phyloP scores from a whole-genome alignment of 2,797 vertebrate species.

The Prunella strophiata region DNA sequence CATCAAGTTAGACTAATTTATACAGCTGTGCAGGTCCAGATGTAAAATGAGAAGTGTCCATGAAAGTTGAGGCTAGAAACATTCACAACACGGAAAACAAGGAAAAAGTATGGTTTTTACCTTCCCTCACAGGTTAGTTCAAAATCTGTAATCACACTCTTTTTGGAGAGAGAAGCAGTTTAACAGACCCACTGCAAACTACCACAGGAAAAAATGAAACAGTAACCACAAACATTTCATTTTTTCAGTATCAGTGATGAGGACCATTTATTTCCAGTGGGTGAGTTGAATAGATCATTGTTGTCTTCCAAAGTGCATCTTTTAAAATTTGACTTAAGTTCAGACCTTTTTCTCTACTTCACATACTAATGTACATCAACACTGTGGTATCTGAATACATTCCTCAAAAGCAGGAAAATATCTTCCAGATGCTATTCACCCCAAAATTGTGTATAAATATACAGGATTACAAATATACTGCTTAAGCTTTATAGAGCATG shows the following conservation, averaged over 20 bases:
- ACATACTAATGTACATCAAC: not conserved
- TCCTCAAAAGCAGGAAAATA: not conserved
- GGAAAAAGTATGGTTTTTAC: not conserved
- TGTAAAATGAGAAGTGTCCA: constrained; percentile 12
- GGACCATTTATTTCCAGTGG: not conserved
- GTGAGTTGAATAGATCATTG: not conserved
- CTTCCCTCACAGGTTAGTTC: not conserved
- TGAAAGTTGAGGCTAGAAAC: not conserved
- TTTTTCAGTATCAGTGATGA: not conserved
- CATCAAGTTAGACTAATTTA: constrained; percentile 38
- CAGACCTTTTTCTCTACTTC: not conserved
- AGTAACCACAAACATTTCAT: not conserved
- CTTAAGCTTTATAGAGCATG: not conserved
- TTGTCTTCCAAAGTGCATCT: not conserved
- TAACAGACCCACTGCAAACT: not conserved
- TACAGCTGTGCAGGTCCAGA: constrained; percentile 28
- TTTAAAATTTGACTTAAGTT: not conserved
- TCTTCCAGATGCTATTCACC: not conserved
- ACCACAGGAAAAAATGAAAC: not conserved
- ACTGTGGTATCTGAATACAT: not conserved
- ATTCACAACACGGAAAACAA: not conserved
- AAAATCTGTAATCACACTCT: not conserved
- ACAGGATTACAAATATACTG: not conserved
- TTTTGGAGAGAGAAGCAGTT: not conserved
- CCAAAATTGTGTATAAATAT: not conserved